Percentiles rank a stretch among this genome's conserved stretches.
phyloP scores from a whole-genome alignment of 2,888 invertebrate species.

The Diabrotica balteata region DNA sequence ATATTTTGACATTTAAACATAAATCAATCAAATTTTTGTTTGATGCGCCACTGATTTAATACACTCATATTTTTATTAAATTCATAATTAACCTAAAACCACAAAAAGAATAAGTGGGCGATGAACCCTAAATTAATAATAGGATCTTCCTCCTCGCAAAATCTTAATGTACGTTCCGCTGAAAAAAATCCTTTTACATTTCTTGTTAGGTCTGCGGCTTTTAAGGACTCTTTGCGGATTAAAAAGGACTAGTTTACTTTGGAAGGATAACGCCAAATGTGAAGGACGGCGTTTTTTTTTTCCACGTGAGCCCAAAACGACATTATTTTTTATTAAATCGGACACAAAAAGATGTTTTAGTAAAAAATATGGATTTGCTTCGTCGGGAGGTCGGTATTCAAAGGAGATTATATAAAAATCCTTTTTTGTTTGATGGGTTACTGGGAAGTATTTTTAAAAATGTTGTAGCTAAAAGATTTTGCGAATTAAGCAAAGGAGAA shows the following conservation, averaged over 20 bases:
- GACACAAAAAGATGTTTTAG: too few species aligned
- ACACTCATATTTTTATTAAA: background rate
- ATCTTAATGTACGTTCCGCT: background rate
- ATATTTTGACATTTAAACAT: too few species aligned
- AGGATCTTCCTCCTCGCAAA: background rate
- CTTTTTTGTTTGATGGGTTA: too few species aligned
- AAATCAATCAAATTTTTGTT: too few species aligned
- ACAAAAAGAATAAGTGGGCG: background rate
- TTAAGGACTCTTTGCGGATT: conserved; percentile 11
- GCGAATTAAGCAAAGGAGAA: too few species aligned
- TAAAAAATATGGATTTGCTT: too few species aligned
- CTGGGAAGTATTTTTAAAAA: too few species aligned
- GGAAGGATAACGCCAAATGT: conserved; percentile 2
- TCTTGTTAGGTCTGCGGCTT: conserved; percentile 3
- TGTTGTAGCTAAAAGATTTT: too few species aligned
- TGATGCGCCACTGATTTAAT: too few species aligned
- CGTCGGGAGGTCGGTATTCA: too few species aligned
- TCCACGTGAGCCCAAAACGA: background rate
- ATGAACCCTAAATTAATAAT: background rate
- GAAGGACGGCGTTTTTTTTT: background rate
- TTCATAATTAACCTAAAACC: background rate
- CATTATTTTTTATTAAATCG: too few species aligned
- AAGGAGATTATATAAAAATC: too few species aligned
- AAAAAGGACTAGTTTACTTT: conserved; percentile 12
- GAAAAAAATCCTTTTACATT: conserved; percentile 9